A percentile compares a stretch with the other conserved stretches of the same genome.
Evolutionary conservation across 1,140 invertebrate genomes (phyloP).

Genomic region (Pseudomyrmex gracilis): DNA sequence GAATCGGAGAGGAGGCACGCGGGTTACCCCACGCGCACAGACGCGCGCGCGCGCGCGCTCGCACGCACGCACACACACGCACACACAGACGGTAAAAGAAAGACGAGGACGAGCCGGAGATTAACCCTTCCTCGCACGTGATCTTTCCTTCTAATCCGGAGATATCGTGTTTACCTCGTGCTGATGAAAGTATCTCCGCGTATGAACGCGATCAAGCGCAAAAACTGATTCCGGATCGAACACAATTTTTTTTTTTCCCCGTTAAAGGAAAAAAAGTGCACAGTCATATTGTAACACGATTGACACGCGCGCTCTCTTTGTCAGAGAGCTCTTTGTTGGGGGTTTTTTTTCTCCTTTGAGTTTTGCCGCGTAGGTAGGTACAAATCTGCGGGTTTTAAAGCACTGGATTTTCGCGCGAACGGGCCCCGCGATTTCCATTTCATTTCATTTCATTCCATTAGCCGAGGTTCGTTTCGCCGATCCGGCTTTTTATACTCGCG

Average conservation of each 20-base stretch:
- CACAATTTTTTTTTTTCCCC: background rate
- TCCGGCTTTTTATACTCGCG: background rate
- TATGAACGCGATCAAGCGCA: conserved; percentile 4
- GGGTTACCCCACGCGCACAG: conserved; percentile 6
- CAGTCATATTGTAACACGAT: too few species aligned
- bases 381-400: too few species aligned
- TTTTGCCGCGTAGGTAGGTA: too few species aligned
- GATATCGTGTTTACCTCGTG: conserved; percentile 40
- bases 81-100: conserved; percentile 19
- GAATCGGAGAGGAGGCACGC: conserved; percentile 44
- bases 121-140: conserved; percentile 30
- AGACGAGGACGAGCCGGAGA: conserved; percentile 39
- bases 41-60: too few species aligned
- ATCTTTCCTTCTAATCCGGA: conserved; percentile 45
- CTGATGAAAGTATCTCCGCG: background rate
- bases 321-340: background rate
- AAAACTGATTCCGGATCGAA: background rate
- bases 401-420: background rate
- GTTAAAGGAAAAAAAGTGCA: too few species aligned
- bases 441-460: background rate
- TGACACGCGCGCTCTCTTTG: background rate
- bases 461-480: background rate
- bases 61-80: too few species aligned
- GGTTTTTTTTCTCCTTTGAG: too few species aligned
- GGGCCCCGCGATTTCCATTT: background rate